A percentile compares a stretch with the other conserved stretches of the same genome.
These are phyloP conservation scores for Drosophila emarginata DNA, from an alignment of 2,888 invertebrate species.

Conservation along the genomic window DNA sequence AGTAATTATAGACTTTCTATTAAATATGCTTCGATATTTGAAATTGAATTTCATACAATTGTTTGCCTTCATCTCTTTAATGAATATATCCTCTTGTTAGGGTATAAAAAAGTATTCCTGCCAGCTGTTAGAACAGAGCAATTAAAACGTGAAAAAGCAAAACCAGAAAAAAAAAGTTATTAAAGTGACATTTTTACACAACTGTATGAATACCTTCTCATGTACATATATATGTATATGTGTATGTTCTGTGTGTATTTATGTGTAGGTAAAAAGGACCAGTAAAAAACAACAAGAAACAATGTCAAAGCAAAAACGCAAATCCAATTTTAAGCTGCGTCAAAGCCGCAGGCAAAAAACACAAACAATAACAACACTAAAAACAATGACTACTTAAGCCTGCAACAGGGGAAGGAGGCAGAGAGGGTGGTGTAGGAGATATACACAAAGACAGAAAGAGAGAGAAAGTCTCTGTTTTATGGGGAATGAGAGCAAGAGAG, in stretches of 20 bases:
- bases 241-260: constrained; percentile 30
- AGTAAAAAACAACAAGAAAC: constrained; percentile 44
- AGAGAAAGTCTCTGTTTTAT: background rate
- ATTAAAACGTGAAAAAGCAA: constrained; percentile 56
- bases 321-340: constrained; percentile 73
- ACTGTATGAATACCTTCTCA: background rate
- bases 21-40: too few relatives aligned
- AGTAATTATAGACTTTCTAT: too few relatives aligned
- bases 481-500: background rate
- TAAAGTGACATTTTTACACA: constrained; percentile 72
- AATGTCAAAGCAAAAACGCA: constrained; percentile 63
- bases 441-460: background rate
- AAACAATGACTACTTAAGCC: constrained; percentile 74
- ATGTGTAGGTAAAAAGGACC: constrained; percentile 28
- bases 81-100: background rate
- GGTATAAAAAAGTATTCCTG: constrained; percentile 26
- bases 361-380: constrained; percentile 43
- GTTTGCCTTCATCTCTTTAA: background rate
- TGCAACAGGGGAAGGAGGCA: background rate
- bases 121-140: constrained; percentile 64
- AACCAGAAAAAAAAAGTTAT: constrained; percentile 60
- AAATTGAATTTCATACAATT: background rate
- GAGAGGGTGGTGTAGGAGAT: too few relatives aligned
- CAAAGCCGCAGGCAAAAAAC: constrained; percentile 66
- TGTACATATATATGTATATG: background rate